Evolutionary conservation across 2,113 vertebrate genomes (phyloP).

Genomic region (Thomomys bottae): DNA sequence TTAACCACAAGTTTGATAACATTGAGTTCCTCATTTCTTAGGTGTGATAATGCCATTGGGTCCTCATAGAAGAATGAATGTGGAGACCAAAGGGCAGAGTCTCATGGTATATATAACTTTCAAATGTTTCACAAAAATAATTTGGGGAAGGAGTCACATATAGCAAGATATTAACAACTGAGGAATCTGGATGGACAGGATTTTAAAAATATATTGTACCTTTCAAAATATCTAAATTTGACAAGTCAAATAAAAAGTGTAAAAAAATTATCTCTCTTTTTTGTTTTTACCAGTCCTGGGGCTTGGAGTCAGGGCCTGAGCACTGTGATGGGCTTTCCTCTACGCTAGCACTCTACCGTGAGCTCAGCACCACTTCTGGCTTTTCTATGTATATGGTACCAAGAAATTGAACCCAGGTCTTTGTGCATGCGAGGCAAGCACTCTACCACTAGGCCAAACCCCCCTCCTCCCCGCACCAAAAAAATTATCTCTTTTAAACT

Average conservation of each 20-base stretch:
- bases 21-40: neutral
- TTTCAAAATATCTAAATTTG: neutral
- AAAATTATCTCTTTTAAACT: slow-evolving; percentile 23
- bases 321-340: too few species aligned
- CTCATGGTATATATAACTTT: neutral
- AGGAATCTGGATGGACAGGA: neutral
- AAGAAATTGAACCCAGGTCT: too few species aligned
- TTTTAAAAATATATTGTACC: neutral
- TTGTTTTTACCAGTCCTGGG: too few species aligned
- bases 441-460: too few species aligned
- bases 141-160: neutral
- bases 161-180: neutral
- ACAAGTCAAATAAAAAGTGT: neutral
- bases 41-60: neutral
- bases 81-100: neutral
- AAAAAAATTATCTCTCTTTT: slow-evolving; percentile 24
- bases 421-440: too few species aligned
- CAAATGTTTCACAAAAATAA: neutral
- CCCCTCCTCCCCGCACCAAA: too few species aligned
- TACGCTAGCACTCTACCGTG: too few species aligned
- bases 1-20: too few species aligned
- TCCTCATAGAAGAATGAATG: neutral
- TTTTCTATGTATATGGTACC: too few species aligned
- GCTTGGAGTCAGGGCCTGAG: too few species aligned
- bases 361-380: too few species aligned